These are phyloP conservation scores for Euzophera pinguis DNA, from an alignment of 2,888 invertebrate species.

Conservation along the genomic window DNA sequence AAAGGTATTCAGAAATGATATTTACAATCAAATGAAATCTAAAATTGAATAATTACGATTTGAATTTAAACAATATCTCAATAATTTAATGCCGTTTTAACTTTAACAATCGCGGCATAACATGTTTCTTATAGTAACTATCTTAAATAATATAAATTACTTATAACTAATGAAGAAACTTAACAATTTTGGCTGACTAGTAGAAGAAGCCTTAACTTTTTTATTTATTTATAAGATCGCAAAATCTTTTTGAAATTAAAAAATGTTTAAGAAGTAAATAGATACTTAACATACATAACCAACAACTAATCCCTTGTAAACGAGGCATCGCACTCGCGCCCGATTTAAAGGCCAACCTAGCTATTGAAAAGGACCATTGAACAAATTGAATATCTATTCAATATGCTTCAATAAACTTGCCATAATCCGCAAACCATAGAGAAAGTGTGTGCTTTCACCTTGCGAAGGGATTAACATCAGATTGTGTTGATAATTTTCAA, in stretches of 20 bases:
- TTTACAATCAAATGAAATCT: conserved; percentile 64
- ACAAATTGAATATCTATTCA: conserved; percentile 7
- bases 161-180: conserved; percentile 61
- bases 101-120: conserved; percentile 75
- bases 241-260: too few species aligned
- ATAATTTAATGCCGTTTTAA: conserved; percentile 70
- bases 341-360: background rate
- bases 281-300: background rate
- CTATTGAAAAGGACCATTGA: background rate
- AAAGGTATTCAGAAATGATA: conserved; percentile 66
- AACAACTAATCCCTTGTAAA: background rate
- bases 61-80: conserved; percentile 60
- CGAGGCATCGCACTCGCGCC: background rate
- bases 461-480: too few species aligned
- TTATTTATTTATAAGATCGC: too few species aligned
- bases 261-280: too few species aligned
- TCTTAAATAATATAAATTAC: conserved; percentile 68
- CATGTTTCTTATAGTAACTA: conserved; percentile 61
- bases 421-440: background rate
- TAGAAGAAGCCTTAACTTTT: too few species aligned
- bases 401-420: background rate
- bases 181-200: too few species aligned
- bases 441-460: conserved; percentile 1
- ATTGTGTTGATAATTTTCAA: too few species aligned
- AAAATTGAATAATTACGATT: conserved; percentile 51